Base-by-base conservation (phyloP, 2,113 vertebrate genomes). In the Clarias magur region DNA sequence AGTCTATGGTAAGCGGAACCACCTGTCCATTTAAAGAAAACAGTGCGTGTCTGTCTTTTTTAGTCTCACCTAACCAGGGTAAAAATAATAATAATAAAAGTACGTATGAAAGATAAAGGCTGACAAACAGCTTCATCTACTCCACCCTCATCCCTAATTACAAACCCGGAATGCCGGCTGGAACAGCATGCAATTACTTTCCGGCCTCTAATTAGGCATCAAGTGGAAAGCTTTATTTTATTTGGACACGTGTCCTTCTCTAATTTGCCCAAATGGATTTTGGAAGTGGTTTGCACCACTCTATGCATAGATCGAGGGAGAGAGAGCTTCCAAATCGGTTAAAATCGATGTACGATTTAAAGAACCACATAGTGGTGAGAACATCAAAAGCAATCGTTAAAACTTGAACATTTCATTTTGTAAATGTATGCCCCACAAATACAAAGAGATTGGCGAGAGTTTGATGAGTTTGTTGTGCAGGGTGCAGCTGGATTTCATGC, bases 1-100 rank as follows among this genome's bases (percentile, higher is more conserved):
- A 96, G 91, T 94, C 96, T 88, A 95, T 97, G 97, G 97, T 97
- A 94, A 92, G 95, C 54, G 15, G 34, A 89, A 17, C 17, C 80
- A 21, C 83, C n/a, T 79, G 63, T 67, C n/a, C 30, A 16, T 53
- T 34, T 38, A 62, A 57, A 83, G 19, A 63, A 57, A 79, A 85
- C 80, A 59, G 42, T 13, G 54, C 3, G 2, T 27, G n/a, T 54
- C 34, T 12, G 17, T 85, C 57, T 60, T 54, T 81, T 83, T 89
- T 16, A 75, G 59, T 88, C 82, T 79, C 48, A 88, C 84, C 90
- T 89, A 72, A 54, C 42, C 25, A 72, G 15, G 25, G 48, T 60
- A 5, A 7, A 62, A 62, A 83, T 48, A 62, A 75, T 1, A 48
- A 48, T 3, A 23, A 72, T 21, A 42, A 76, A 56, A 27, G 30